These are phyloP conservation scores for Ennomos fuscantarius DNA, from an alignment of 2,888 invertebrate genomes.

Conservation along the genomic window DNA sequence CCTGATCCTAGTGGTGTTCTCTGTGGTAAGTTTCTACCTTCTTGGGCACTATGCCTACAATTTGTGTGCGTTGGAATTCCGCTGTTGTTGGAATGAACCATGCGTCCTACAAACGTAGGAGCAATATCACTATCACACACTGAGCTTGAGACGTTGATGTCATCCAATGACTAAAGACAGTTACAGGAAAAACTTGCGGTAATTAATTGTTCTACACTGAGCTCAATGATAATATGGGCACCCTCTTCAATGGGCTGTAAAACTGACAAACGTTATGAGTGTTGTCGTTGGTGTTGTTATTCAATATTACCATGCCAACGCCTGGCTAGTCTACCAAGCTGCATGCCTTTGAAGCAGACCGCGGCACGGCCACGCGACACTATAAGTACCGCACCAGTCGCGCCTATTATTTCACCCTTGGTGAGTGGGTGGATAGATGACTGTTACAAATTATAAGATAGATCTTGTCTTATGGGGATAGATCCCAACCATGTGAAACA, in stretches of 20 bases:
- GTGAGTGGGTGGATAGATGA: no score
- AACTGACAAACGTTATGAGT: no score
- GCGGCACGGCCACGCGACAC: no score
- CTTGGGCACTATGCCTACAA: slow-evolving; percentile 24
- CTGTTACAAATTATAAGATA: no score
- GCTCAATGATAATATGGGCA: background rate
- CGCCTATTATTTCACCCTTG: no score
- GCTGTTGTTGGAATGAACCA: slow-evolving; percentile 40
- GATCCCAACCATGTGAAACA: no score
- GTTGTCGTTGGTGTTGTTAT: slow-evolving; percentile 25
- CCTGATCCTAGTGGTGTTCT: slow-evolving; percentile 38
- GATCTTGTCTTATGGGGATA: no score
- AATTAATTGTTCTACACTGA: slow-evolving; percentile 24
- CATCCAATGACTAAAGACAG: slow-evolving; percentile 42
- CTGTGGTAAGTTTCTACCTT: slow-evolving; percentile 38
- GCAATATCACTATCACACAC: slow-evolving; percentile 23
- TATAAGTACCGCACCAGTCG: no score
- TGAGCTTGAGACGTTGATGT: slow-evolving; percentile 40
- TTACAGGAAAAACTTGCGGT: slow-evolving; percentile 28
- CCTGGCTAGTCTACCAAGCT: slow-evolving; percentile 18
- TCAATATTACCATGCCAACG: slow-evolving; percentile 48
- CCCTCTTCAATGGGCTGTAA: no score
- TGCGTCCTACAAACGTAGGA: slow-evolving; percentile 34
- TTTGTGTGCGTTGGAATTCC: slow-evolving; percentile 51
- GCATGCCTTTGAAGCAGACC: background rate